Evolutionary conservation across 1,140 invertebrate species (phyloP), one percentile per base, ranked within the genome.

Genomic region (Ylistrum balloti): DNA sequence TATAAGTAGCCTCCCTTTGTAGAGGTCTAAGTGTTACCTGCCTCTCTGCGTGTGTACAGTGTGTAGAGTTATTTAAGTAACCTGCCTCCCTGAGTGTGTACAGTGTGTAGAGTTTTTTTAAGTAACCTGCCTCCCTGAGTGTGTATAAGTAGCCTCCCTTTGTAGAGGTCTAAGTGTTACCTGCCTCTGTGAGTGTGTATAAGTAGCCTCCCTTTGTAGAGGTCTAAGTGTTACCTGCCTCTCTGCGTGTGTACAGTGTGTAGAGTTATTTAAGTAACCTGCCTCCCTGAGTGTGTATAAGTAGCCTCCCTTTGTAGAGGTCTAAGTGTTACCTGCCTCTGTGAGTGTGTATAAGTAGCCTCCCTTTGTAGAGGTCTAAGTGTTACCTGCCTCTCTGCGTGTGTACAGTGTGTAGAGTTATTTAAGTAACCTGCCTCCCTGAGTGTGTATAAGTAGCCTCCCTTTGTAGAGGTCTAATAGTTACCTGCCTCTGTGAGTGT

Each of bases 151-250:
- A 56, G 2, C 45, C 15, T 56, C 9, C 45, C 17, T 56, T 17
- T 56, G 45, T 56, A 17, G 35, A 13, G 35, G 35, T 38, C 35
- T 38, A 38, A 7, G 13, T 7, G 35, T 38, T 7, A 7, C 35
- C 35, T 38, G 13, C 35, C 35, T 38, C 35, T 38, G 35, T 38
- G 35, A 13, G 35, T 5, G 5, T 7, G 5, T 38, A 38, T 38
- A 38, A 5, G 35, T 38, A 38, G 5, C 35, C 35, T 38, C 5
- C 13, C 35, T 38, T 97, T 48, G 95, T 95, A 88, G 97, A 96
- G 0, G 98, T 98, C 96, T 99, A 98, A 2, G 98, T 97, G 95
- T 99, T 99, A 95, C 99, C 99, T 38, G 13, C 35, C 35, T 38
- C 35, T 38, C n/a, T n/a, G n/a, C n/a, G n/a, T n/a, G n/a, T n/a